These are phyloP conservation scores for Rhinopomastus cyanomelas DNA, from an alignment of 2,113 vertebrate genomes.

Conservation along the genomic window DNA sequence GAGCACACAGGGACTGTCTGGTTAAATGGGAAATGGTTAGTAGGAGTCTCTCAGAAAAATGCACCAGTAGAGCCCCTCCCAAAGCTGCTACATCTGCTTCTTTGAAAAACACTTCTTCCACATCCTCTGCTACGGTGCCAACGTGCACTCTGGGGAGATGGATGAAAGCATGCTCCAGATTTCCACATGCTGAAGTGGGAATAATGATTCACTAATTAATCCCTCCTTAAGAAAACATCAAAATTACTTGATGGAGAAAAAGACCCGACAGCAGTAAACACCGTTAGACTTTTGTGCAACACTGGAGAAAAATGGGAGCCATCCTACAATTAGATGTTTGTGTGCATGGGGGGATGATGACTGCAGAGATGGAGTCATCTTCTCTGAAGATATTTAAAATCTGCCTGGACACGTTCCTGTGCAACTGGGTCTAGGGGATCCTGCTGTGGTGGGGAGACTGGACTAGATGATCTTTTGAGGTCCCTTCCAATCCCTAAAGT, in stretches of 20 bases:
- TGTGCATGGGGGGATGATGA: neutral
- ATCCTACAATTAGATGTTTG: conserved; percentile 5
- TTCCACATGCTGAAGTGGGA: conserved; percentile 61
- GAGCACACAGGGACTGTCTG: neutral
- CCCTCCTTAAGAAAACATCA: conserved; percentile 44
- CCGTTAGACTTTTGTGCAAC: conserved; percentile 10
- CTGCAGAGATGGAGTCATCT: no score
- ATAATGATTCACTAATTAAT: conserved; percentile 69
- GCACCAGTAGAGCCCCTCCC: conserved; percentile 15
- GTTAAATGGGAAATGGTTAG: neutral
- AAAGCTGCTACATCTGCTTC: conserved; percentile 63
- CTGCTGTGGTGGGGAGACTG: no score
- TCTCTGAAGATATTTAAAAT: no score
- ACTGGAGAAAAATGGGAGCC: conserved; percentile 21
- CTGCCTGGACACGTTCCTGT: no score
- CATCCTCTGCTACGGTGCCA: conserved; percentile 65
- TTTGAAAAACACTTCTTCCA: conserved; percentile 66
- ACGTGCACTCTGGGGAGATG: conserved; percentile 50
- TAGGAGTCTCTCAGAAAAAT: neutral
- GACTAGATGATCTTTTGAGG: no score
- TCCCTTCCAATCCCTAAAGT: no score
- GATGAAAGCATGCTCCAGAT: conserved; percentile 60
- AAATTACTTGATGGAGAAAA: neutral
- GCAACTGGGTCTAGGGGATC: no score
- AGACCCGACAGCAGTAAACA: neutral